phyloP scores from a whole-genome alignment of 2,888 invertebrate species.

The Rugalucina vietnamica region DNA sequence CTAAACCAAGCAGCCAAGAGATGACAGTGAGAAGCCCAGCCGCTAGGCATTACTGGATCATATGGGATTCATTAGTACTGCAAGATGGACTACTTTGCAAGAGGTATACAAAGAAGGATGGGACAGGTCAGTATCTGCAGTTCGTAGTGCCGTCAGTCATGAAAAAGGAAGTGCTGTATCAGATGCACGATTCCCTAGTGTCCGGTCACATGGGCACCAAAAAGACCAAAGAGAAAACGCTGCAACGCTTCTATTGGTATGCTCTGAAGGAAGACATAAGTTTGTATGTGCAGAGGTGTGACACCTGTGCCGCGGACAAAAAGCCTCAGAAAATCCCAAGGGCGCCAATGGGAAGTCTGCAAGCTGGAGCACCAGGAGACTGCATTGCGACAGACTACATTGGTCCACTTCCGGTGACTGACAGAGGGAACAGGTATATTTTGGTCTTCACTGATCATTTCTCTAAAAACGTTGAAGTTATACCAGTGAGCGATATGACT shows the following conservation, averaged over 20 bases:
- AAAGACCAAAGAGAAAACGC: neutral
- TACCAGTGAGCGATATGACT: constrained; percentile 15
- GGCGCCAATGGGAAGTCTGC: neutral
- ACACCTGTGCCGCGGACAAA: constrained; percentile 18
- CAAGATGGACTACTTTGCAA: constrained; percentile 7
- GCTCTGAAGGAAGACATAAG: constrained; percentile 2
- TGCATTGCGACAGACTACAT: constrained; percentile 17
- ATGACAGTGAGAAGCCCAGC: neutral
- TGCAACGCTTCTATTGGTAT: constrained; percentile 15
- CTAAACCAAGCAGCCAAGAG: neutral
- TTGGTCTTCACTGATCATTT: constrained; percentile 32
- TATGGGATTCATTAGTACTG: constrained; percentile 21
- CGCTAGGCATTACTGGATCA: constrained; percentile 21
- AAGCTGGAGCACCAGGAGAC: constrained; percentile 37
- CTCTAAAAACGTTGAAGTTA: constrained; percentile 33
- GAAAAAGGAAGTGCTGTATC: neutral
- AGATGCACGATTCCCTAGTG: neutral
- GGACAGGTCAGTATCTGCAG: neutral
- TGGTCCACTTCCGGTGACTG: constrained; percentile 27
- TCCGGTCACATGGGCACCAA: constrained; percentile 22
- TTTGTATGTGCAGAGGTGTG: neutral
- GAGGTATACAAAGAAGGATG: neutral
- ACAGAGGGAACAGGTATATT: constrained; percentile 29
- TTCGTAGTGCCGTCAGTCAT: neutral
- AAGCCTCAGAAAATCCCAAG: neutral